Percentiles rank a stretch among this genome's conserved stretches.
Conservation (phyloP, 2,113 vertebrate genomes). For the Myocastor coypus region DNA sequence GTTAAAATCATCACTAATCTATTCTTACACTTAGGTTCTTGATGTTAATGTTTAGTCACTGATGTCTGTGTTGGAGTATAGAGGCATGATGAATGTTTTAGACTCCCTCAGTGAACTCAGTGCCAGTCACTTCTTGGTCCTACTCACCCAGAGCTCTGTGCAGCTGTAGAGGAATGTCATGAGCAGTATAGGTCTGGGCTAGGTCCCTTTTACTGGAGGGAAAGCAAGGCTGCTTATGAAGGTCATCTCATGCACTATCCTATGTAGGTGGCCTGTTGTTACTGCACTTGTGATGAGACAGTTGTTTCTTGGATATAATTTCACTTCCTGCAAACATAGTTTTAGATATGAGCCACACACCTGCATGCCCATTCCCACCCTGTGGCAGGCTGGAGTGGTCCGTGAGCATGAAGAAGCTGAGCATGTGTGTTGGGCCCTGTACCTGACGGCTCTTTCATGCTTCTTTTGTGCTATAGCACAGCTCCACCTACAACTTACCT, state of each 20-base stretch:
- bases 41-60: neutral
- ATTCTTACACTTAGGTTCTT: neutral
- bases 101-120: neutral
- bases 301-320: neutral
- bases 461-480: neutral
- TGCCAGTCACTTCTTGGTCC: neutral
- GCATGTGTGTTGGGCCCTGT: fast-evolving
- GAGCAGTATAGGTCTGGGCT: fast-evolving
- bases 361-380: too few species aligned
- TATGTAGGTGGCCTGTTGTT: fast-evolving
- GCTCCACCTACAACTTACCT: neutral
- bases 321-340: fast-evolving
- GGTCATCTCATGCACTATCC: fast-evolving
- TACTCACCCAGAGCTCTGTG: neutral
- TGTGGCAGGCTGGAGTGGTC: neutral
- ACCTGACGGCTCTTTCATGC: neutral
- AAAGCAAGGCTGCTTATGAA: neutral
- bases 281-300: fast-evolving
- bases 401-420: too few species aligned
- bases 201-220: neutral
- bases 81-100: too few species aligned
- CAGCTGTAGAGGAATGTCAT: fast-evolving
- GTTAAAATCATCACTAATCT: neutral
- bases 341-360: neutral
- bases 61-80: neutral